A percentile compares a stretch with the other conserved stretches of the same genome.
These are phyloP conservation scores for Petroica traversi DNA, from an alignment of 2,113 vertebrate genomes.

Conservation along the genomic window DNA sequence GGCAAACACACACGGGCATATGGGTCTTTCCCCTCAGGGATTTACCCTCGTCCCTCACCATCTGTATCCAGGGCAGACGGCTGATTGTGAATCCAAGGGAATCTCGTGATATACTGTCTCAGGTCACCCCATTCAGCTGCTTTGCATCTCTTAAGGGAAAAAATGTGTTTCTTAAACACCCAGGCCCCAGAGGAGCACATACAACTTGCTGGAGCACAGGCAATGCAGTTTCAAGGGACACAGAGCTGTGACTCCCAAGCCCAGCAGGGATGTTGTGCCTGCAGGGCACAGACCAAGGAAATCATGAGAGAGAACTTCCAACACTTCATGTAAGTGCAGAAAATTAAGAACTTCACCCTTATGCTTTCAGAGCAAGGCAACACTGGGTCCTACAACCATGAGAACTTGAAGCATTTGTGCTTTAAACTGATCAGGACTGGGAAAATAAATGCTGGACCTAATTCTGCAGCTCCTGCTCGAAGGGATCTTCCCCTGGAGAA, in stretches of 20 bases:
- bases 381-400: not conserved
- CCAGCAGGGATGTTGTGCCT: not conserved
- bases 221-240: not conserved
- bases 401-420: not conserved
- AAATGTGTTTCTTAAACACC: conserved; percentile 36
- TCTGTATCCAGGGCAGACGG: conserved; percentile 68
- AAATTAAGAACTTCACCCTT: not conserved
- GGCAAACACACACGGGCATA: conserved; percentile 48
- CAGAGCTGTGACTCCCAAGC: not conserved
- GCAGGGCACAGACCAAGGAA: not conserved
- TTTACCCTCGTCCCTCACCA: conserved; percentile 49
- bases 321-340: not conserved
- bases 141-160: not conserved
- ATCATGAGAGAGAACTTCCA: not conserved
- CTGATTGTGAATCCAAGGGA: conserved; percentile 52
- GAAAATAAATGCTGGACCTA: not conserved
- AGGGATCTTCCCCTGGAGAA: not conserved
- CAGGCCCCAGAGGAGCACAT: not conserved
- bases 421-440: not conserved
- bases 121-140: not conserved
- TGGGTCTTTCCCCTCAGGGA: conserved; percentile 53
- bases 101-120: conserved; percentile 29
- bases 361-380: not conserved
- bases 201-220: not conserved
- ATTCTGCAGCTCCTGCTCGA: not conserved